Conservation (phyloP, 2,888 invertebrate genomes). For the Gibbula magus region DNA sequence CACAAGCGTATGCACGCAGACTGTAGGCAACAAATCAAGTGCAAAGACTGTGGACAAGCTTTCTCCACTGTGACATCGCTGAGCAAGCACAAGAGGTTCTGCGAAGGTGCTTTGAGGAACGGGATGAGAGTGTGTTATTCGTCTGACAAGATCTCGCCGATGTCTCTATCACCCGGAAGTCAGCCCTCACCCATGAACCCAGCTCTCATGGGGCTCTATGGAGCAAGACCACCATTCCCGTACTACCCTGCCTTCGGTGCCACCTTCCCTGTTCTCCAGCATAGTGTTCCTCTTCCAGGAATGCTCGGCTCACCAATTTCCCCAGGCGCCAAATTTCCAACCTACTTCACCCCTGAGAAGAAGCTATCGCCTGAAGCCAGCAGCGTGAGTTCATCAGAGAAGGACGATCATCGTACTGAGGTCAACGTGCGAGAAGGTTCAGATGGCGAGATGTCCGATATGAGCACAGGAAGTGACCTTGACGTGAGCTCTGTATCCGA, state of each 20-base stretch:
- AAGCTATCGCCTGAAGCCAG: slow-evolving; percentile 20
- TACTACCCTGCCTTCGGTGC: slow-evolving; percentile 37
- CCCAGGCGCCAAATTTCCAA: slow-evolving; percentile 34
- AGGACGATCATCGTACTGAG: slow-evolving; percentile 7
- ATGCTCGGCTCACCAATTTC: slow-evolving; percentile 34
- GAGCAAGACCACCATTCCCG: slow-evolving; percentile 39
- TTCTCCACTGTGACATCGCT: slow-evolving; percentile 94
- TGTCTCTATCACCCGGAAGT: slow-evolving; percentile 36
- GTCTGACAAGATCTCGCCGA: slow-evolving; percentile 43
- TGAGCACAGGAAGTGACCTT: slow-evolving; percentile 54
- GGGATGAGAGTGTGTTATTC: slow-evolving; percentile 61
- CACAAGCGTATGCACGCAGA: slow-evolving; percentile 99
- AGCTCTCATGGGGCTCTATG: slow-evolving; percentile 30
- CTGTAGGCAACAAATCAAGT: slow-evolving; percentile 93
- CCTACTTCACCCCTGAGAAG: slow-evolving; percentile 32
- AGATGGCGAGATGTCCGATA: slow-evolving; percentile 46
- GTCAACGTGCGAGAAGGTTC: slow-evolving; percentile 26
- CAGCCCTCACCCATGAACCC: slow-evolving; percentile 36
- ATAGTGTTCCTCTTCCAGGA: slow-evolving; percentile 27
- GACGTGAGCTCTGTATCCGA: slow-evolving; percentile 60
- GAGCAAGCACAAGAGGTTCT: slow-evolving; percentile 90
- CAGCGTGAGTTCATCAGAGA: slow-evolving; percentile 22
- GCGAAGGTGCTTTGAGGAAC: slow-evolving; percentile 82
- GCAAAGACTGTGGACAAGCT: slow-evolving; percentile 93
- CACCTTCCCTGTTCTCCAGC: slow-evolving; percentile 39